Percentiles rank a stretch among this genome's conserved stretches.
phyloP scores from a whole-genome alignment of 2,797 vertebrate species.

The Anolis apletophallus region DNA sequence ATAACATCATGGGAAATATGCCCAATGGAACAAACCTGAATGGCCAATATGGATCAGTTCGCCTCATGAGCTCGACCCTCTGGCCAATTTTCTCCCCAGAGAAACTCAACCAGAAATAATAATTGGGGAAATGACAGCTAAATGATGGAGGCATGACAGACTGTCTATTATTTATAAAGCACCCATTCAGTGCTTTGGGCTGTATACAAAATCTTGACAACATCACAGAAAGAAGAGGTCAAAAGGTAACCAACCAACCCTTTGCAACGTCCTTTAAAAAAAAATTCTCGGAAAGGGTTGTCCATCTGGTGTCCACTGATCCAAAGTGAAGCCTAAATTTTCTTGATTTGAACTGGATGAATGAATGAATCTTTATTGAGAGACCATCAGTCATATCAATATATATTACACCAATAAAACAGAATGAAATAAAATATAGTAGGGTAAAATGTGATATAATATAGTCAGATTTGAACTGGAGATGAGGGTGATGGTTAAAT shows the following conservation, averaged over 20 bases:
- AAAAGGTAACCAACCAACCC: neutral
- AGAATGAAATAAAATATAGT: too few relatives aligned
- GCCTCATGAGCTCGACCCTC: slow-evolving; percentile 12
- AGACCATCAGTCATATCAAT: too few relatives aligned
- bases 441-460: too few relatives aligned
- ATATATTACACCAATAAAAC: too few relatives aligned
- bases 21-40: neutral
- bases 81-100: slow-evolving; percentile 24
- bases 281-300: neutral
- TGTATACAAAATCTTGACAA: slow-evolving; percentile 22
- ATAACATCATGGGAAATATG: neutral
- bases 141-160: slow-evolving; percentile 50
- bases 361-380: too few relatives aligned
- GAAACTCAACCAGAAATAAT: slow-evolving; percentile 17
- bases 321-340: neutral
- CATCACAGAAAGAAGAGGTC: slow-evolving; percentile 40
- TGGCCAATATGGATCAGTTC: neutral
- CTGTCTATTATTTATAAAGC: slow-evolving; percentile 42
- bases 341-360: neutral
- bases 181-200: neutral
- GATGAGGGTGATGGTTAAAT: neutral
- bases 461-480: neutral
- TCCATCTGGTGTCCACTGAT: too few relatives aligned
- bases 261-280: neutral
- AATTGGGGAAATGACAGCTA: slow-evolving; percentile 27